Conservation (phyloP, 1,140 invertebrate species). For the Cotesia chilonis region DNA sequence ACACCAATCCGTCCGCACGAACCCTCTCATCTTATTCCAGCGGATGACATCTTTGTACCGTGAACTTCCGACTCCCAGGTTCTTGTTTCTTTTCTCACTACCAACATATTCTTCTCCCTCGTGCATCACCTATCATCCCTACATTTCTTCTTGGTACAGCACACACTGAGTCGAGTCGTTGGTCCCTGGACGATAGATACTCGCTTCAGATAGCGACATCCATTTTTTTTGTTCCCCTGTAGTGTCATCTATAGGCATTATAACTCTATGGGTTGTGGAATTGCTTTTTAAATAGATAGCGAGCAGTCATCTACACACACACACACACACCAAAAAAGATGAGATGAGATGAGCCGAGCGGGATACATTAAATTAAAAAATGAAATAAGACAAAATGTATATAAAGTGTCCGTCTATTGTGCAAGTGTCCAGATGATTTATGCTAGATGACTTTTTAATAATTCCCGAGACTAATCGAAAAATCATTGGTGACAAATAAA, state of each 20-base stretch:
- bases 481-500: background rate
- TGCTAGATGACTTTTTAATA: slow-evolving; percentile 3
- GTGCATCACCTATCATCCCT: slow-evolving; percentile 34
- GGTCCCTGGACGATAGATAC: slow-evolving; percentile 28
- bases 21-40: slow-evolving; percentile 14
- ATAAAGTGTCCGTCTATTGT: background rate
- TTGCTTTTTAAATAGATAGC: slow-evolving; percentile 18
- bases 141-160: background rate
- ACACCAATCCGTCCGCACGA: slow-evolving; percentile 24
- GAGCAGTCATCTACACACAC: background rate
- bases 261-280: background rate
- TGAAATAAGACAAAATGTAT: background rate
- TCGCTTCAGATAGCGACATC: slow-evolving; percentile 26
- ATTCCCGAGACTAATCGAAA: slow-evolving; percentile 1
- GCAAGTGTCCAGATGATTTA: too few species aligned
- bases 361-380: too few species aligned
- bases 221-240: background rate
- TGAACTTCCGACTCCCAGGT: slow-evolving; percentile 37
- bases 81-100: background rate
- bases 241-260: too few species aligned
- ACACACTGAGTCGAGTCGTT: background rate
- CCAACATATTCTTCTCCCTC: slow-evolving; percentile 36
- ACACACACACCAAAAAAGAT: too few species aligned
- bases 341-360: too few species aligned
- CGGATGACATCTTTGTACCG: slow-evolving; percentile 22